Base-by-base conservation (phyloP, 1,140 invertebrate species). In the Zaprionus camerounensis region DNA sequence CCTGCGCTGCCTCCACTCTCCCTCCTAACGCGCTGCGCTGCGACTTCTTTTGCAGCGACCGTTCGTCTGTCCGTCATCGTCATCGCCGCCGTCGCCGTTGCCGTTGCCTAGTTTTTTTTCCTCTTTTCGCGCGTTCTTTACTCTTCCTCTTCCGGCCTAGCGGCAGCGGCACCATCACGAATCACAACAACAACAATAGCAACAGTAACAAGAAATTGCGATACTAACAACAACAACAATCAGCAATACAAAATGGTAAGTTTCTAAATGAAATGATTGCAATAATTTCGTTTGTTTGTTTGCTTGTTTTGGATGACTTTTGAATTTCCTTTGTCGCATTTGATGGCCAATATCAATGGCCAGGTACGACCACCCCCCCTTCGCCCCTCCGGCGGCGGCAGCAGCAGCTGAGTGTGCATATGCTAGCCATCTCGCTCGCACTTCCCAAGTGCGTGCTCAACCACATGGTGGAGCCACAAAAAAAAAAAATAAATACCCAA, bases 371-470 rank as follows among this genome's bases (percentile, higher is more conserved):
- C 41, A 31, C 44, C 2, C 24, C 24, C 9, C 22, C 1, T 15
- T 44, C 12, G 17, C 53, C 41, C 9, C 1, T 5, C n/a, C 31
- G 9, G 12, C 59, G 34, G 46, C 44, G 38, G 63, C 59, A 68
- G 56, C 44, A 76, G 66, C 77, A 79, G 77, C 77, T 79, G 77
- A 76, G 68, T 49, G 62, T 79, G 63, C 63, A 71, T 58, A 67
- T 12, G 59, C 63, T 67, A 71, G 62, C 67, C 58, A 66, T 79
- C 73, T 76, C 73, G 51, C 63, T 79, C 44, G 22, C 77, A 53
- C 73, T 24, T 44, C 24, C 36, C 46, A 17, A 44, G 13, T 67
- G 63, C 62, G 57, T 76, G 41, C 31, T 57, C 73, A 61, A 44
- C 76, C 73, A 79, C 76, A 79, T 79, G 76, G 76, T 78, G 61